phyloP scores from a whole-genome alignment of 2,888 invertebrate species.

The Hypercompe scribonia region DNA sequence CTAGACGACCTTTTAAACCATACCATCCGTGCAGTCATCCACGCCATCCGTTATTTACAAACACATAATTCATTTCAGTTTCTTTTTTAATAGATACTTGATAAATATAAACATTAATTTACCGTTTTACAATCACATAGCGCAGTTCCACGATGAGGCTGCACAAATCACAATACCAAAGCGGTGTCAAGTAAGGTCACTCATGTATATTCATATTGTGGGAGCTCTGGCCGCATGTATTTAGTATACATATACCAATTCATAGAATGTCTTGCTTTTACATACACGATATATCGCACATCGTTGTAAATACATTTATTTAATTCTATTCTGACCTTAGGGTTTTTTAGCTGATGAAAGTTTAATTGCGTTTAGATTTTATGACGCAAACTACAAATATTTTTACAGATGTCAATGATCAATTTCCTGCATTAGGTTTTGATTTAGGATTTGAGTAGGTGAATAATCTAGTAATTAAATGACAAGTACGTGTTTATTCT shows the following conservation, averaged over 20 bases:
- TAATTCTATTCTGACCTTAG: too few relatives aligned
- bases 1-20: too few relatives aligned
- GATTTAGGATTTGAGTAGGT: not conserved
- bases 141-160: slow-evolving; percentile 14
- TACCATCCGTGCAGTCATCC: too few relatives aligned
- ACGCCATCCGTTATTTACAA: too few relatives aligned
- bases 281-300: too few relatives aligned
- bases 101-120: not conserved
- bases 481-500: too few relatives aligned
- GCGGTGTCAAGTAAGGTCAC: slow-evolving; percentile 7
- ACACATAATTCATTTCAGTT: too few relatives aligned
- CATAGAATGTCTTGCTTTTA: not conserved
- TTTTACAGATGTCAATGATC: not conserved
- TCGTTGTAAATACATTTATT: too few relatives aligned
- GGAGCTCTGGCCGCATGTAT: not conserved
- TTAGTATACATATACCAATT: too few relatives aligned
- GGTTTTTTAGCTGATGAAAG: too few relatives aligned
- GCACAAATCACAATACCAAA: slow-evolving; percentile 7
- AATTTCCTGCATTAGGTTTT: not conserved
- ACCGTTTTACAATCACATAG: not conserved
- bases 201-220: not conserved
- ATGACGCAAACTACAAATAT: not conserved
- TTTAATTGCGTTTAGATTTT: not conserved
- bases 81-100: too few relatives aligned
- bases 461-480: not conserved